Evolutionary conservation across 2,113 vertebrate species (phyloP), one percentile per base, ranked within the genome.

Genomic region (Ammospiza caudacuta): DNA sequence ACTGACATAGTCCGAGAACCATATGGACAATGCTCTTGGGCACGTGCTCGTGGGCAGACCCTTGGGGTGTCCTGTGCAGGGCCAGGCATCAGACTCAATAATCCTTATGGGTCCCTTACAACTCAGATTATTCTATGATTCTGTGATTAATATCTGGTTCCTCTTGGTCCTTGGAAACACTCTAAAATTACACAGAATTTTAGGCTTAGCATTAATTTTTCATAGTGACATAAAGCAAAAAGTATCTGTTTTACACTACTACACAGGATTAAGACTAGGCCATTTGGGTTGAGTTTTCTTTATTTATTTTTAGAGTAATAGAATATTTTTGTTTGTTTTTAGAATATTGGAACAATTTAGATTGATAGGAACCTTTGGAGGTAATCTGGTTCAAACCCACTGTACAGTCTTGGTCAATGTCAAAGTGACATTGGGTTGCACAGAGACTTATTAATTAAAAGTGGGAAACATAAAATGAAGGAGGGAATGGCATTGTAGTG

Each of bases 61-160:
- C 11, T 35, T 43, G 54, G 37, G 9, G 16, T 51, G 44, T 59
- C 43, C 25, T 59, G 35, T 35, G 13, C 16, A 43, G 16, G 31
- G 2, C 12, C 8, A 29, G 43, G 51, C n/a, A 11, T 11, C 9
- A 3, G 25, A 43, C 12, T 21, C 0, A 0, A 31, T 44, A 7
- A 51, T 44, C 22, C 25, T 68, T 21, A 37, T 22, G 5, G 11
- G 9, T 52, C 9, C 17, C 13, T 52, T 59, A 11, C 27, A 68
- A 15, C 5, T 44, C 44, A 51, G 37, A 41, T 31, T 59, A 18
- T 68, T 86, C 13, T 51, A 3, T 35, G 44, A 31, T 51, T 37
- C 44, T 37, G 13, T 35, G 31, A 64, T 22, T 78, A 25, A 46
- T 15, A 33, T 33, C 27, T 77, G n/a, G 4, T 33, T 5, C 12